Base-by-base conservation (phyloP, 2,113 vertebrate genomes). In the Scortum barcoo region DNA sequence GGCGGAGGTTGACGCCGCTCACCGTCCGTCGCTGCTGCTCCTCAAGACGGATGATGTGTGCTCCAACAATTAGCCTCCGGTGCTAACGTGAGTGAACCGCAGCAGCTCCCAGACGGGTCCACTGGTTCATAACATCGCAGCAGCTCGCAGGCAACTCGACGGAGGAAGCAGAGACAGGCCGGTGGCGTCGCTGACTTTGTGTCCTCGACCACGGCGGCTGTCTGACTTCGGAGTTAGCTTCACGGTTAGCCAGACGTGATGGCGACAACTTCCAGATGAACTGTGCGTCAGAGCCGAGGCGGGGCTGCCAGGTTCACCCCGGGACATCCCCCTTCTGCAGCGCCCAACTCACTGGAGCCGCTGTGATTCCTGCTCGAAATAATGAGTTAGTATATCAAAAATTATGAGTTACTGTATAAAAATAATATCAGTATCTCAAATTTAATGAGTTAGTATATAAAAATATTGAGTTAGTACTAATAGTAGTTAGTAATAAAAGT, bases 241-340 rank as follows among this genome's bases (percentile, higher is more conserved):
- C 24, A 78, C 56, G 78, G 74, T 72, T 82, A 86, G 81, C 80
- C 56, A 38, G 53, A 80, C 50, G 81, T 83, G 89, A 91, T 88
- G 90, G 85, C 93, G 92, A 91, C 86, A 86, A 85, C 84, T 84
- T 82, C 83, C 87, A 89, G 81, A 86, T 78, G 85, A 87, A 86
- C 80, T 70, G 72, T 70, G 81, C 84, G 86, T 84, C 84, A 78
- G 19, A 79, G 70, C 14, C 11, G 1, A 33, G 26, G 1, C 0
- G 0, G 84, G 84, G 90, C 92, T 91, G 92, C 92, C 92, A 92
- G 65, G 6, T 84, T 16, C 0, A 1, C 36, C 2, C 1, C 0
- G 1, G 1, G 0, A 0, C 0, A 81, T 80, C 68, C 88, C 75
- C 70, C 75, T 26, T 81, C n/a, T 50, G 24, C 14, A 7, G 3